Conservation (phyloP, 2,797 vertebrate species). For the Centropyge bicolor region DNA sequence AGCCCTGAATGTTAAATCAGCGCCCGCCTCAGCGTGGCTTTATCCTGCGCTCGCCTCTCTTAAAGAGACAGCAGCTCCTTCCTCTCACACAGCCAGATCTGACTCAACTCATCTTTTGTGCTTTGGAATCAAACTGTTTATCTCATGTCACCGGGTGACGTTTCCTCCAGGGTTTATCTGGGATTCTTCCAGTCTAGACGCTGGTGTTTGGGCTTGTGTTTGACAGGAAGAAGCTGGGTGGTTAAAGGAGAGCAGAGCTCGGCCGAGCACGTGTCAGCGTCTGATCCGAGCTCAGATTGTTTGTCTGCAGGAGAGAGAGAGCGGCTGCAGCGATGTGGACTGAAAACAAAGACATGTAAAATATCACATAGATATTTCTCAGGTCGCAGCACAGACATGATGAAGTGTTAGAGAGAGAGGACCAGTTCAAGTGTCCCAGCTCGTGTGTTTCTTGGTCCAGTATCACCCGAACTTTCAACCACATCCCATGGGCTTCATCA, state of each 20-base stretch:
- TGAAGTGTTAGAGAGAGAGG: no score
- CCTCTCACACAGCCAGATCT: background rate
- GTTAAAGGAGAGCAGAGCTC: background rate
- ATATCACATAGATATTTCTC: no score
- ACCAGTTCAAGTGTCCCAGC: no score
- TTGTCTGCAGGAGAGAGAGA: constrained; percentile 22
- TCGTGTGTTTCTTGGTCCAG: no score
- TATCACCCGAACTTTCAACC: no score
- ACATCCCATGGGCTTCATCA: no score
- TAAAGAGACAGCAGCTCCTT: constrained; percentile 44
- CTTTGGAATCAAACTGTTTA: background rate
- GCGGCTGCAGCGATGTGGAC: background rate
- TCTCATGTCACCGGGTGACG: background rate
- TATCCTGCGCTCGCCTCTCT: constrained; percentile 29
- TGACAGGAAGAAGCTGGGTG: constrained; percentile 10
- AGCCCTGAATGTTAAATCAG: constrained; percentile 57
- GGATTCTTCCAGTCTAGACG: constrained; percentile 32
- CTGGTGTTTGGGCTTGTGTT: constrained; percentile 22
- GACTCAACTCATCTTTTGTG: background rate
- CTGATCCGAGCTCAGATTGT: constrained; percentile 5
- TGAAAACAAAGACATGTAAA: no score
- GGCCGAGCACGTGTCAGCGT: background rate
- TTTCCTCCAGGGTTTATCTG: constrained; percentile 30
- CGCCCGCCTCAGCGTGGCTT: constrained; percentile 26
- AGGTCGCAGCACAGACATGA: no score